Conservation (phyloP, 2,113 vertebrate genomes). For the Pavo muticus region DNA sequence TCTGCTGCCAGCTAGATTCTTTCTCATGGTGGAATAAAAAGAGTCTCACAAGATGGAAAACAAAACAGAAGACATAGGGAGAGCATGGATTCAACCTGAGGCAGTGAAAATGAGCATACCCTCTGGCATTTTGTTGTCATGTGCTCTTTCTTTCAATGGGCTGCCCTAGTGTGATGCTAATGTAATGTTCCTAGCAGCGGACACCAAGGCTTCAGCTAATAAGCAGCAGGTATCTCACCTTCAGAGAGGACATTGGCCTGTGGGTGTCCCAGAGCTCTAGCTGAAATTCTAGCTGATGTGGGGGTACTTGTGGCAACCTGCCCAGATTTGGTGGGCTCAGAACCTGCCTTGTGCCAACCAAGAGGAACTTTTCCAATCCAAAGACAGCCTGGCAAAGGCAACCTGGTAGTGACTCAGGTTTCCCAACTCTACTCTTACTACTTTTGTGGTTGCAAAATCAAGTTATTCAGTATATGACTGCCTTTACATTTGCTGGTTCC, state of each 20-base stretch:
- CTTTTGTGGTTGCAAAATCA: background rate
- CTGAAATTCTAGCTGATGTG: background rate
- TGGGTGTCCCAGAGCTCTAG: background rate
- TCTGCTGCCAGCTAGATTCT: conserved; percentile 59
- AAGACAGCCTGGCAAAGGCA: background rate
- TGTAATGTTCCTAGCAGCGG: background rate
- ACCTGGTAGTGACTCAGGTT: background rate
- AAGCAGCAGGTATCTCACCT: conserved; percentile 1
- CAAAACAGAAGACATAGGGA: background rate
- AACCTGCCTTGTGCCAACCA: background rate
- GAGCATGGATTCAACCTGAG: background rate
- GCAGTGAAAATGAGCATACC: background rate
- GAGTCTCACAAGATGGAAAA: conserved; percentile 25
- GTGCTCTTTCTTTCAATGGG: background rate
- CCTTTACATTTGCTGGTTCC: background rate
- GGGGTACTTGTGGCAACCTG: background rate
- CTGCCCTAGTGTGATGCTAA: background rate
- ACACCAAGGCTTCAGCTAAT: background rate
- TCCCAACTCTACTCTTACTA: background rate
- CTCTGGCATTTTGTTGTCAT: background rate
- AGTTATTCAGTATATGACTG: fast-evolving
- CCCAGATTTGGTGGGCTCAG: background rate
- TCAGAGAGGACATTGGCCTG: background rate
- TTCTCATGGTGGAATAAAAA: conserved; percentile 46
- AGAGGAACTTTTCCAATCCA: background rate